These are phyloP conservation scores for Hyppa rectilinea DNA, from an alignment of 2,888 invertebrate genomes.

Conservation along the genomic window DNA sequence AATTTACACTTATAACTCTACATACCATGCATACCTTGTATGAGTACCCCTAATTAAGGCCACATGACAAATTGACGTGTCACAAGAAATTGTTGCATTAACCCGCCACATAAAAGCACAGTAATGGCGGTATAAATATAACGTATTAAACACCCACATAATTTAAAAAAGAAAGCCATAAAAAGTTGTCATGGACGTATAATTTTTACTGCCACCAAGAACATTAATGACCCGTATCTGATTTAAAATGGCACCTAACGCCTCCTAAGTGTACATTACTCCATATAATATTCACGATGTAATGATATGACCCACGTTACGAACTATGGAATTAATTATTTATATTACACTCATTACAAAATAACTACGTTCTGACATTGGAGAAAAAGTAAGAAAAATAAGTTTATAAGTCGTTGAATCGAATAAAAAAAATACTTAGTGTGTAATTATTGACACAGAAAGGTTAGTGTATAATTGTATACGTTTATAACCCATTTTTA, in stretches of 20 bases:
- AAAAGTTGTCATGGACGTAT: slow-evolving; percentile 45
- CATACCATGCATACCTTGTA: no score
- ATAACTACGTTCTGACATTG: background rate
- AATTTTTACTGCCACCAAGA: slow-evolving; percentile 49
- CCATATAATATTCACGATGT: slow-evolving; percentile 60
- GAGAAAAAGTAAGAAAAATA: background rate
- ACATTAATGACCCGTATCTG: slow-evolving; percentile 61
- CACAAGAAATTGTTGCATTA: slow-evolving; percentile 9
- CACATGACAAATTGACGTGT: background rate
- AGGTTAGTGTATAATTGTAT: background rate
- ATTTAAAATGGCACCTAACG: slow-evolving; percentile 59
- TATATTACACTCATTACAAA: slow-evolving; percentile 14
- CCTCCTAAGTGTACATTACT: slow-evolving; percentile 60
- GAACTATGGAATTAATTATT: slow-evolving; percentile 37
- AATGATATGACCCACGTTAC: slow-evolving; percentile 53
- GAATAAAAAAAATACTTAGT: no score
- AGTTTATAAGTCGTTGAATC: background rate
- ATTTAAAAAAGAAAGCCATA: slow-evolving; percentile 40
- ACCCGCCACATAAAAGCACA: slow-evolving; percentile 10
- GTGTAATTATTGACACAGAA: background rate
- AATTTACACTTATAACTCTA: no score
- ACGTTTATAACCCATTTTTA: background rate
- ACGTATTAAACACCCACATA: slow-evolving; percentile 44
- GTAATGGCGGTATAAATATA: slow-evolving; percentile 32
- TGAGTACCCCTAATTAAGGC: background rate